Evolutionary conservation across 2,797 vertebrate species (phyloP).

Genomic region (Argyrosomus regius): DNA sequence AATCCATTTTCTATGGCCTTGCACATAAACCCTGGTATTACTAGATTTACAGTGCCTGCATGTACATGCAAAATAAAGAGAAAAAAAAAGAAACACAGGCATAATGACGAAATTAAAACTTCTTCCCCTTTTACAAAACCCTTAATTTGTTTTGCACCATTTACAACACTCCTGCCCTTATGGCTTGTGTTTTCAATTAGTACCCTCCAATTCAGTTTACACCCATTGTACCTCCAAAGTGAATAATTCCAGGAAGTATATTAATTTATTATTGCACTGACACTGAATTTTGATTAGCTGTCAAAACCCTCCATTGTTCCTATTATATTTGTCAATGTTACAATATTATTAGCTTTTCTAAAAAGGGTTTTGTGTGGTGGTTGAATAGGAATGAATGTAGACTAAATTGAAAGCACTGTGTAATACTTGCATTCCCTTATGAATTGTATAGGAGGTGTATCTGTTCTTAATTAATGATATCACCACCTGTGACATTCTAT

Average conservation of each 20-base stretch:
- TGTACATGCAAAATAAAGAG: constrained; percentile 53
- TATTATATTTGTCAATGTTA: constrained; percentile 36
- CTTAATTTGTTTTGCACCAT: constrained; percentile 64
- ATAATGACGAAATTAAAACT: constrained; percentile 71
- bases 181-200: constrained; percentile 73
- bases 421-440: not conserved
- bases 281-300: constrained; percentile 41
- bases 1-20: constrained; percentile 83
- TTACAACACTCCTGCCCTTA: constrained; percentile 50
- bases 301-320: constrained; percentile 40
- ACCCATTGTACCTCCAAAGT: constrained; percentile 37
- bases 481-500: constrained; percentile 14
- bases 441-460: constrained; percentile 12
- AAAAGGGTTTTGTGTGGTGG: constrained; percentile 15
- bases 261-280: constrained; percentile 46
- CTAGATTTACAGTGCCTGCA: constrained; percentile 72
- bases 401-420: not conserved
- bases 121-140: constrained; percentile 54
- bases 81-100: constrained; percentile 27
- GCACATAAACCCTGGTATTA: constrained; percentile 80
- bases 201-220: constrained; percentile 65
- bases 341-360: constrained; percentile 41
- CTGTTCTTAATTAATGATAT: constrained; percentile 20
- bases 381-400: constrained; percentile 32
- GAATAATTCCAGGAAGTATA: constrained; percentile 35